Evolutionary conservation across 1,140 invertebrate species (phyloP).

Genomic region (Glomeris maerens): DNA sequence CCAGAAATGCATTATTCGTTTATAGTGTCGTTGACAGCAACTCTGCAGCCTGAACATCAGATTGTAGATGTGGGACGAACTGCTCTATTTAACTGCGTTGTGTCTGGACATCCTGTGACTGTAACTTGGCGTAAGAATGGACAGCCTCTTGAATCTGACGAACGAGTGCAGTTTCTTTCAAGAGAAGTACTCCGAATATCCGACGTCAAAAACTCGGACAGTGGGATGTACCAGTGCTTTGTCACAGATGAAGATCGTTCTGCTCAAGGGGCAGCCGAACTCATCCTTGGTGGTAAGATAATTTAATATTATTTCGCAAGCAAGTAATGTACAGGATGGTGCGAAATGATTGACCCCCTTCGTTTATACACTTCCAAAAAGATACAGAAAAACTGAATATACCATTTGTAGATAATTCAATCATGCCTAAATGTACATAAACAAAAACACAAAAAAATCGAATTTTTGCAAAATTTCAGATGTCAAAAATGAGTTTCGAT

Average conservation of each 20-base stretch:
- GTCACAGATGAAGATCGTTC: conserved; percentile 71
- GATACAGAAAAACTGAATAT: too few species aligned
- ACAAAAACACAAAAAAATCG: too few species aligned
- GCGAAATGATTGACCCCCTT: too few species aligned
- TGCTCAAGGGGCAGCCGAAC: conserved; percentile 62
- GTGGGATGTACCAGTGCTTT: conserved; percentile 81
- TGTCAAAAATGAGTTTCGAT: too few species aligned
- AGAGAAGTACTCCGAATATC: conserved; percentile 46
- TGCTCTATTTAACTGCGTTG: conserved; percentile 65
- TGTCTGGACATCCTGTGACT: conserved; percentile 62
- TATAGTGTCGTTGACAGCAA: conserved; percentile 52
- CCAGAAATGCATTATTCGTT: too few species aligned
- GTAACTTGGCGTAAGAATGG: conserved; percentile 74
- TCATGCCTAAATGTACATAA: too few species aligned
- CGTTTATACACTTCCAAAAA: too few species aligned
- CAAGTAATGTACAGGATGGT: too few species aligned
- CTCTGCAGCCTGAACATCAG: conserved; percentile 53
- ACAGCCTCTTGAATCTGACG: conserved; percentile 39
- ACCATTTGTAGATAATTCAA: too few species aligned
- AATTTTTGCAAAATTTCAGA: too few species aligned
- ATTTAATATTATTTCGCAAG: too few species aligned
- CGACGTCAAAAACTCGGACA: conserved; percentile 55
- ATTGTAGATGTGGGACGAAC: conserved; percentile 65
- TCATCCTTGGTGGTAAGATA: conserved; percentile 61
- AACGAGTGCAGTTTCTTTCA: conserved; percentile 33